These are phyloP conservation scores for Hololepta plana DNA, from an alignment of 2,888 invertebrate species.

Conservation along the genomic window DNA sequence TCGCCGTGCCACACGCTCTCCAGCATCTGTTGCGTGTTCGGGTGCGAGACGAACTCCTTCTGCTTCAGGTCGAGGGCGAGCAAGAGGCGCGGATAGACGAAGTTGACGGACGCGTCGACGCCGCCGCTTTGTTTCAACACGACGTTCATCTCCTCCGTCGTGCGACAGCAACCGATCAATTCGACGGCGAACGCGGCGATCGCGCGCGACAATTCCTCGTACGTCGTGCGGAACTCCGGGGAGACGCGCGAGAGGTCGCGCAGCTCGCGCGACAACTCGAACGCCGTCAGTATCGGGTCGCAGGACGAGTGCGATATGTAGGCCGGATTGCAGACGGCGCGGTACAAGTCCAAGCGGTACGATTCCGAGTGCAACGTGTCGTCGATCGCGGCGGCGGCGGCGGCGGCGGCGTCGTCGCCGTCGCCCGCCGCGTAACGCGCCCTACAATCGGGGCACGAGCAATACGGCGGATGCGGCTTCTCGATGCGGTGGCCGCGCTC, in stretches of 20 bases:
- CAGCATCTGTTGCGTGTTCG: conserved; percentile 48
- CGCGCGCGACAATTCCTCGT: conserved; percentile 35
- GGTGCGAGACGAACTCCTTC: conserved; percentile 56
- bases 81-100: conserved; percentile 42
- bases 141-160: conserved; percentile 46
- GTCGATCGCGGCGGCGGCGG: too few species aligned
- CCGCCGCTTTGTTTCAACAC: conserved; percentile 37
- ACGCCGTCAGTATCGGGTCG: conserved; percentile 51
- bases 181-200: conserved; percentile 37
- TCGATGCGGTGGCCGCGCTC: conserved; percentile 41
- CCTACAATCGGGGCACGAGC: conserved; percentile 31
- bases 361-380: conserved; percentile 36
- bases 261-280: conserved; percentile 40
- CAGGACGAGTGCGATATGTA: conserved; percentile 44
- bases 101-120: conserved; percentile 25
- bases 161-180: conserved; percentile 42
- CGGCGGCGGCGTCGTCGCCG: too few species aligned
- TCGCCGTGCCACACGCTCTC: conserved; percentile 45
- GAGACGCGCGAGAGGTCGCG: conserved; percentile 35
- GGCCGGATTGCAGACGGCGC: conserved; percentile 46
- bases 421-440: conserved; percentile 26
- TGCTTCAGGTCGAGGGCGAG: conserved; percentile 50
- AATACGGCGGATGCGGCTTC: conserved; percentile 41
- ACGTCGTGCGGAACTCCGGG: conserved; percentile 42
- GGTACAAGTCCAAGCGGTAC: conserved; percentile 40